phyloP scores from a whole-genome alignment of 2,797 vertebrate genomes.

The Crypturellus tataupa region DNA sequence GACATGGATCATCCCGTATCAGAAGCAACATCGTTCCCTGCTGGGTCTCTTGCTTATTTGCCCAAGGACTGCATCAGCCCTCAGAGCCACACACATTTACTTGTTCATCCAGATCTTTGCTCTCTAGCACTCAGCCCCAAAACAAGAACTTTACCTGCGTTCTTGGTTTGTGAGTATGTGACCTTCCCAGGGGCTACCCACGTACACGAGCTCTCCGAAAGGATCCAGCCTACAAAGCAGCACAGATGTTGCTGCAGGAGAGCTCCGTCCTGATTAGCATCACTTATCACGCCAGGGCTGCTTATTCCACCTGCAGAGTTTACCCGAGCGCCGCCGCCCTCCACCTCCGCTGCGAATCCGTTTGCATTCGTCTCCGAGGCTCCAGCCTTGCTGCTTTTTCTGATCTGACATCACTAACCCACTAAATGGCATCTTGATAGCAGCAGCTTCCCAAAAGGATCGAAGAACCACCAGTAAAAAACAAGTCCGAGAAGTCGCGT shows the following conservation, averaged over 20 bases:
- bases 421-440: neutral
- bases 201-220: slow-evolving; percentile 21
- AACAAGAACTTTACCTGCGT: neutral
- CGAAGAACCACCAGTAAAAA: neutral
- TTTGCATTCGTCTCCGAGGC: slow-evolving; percentile 43
- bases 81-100: neutral
- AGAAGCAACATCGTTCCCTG: neutral
- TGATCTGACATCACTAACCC: neutral
- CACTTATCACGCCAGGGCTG: slow-evolving; percentile 42
- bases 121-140: neutral
- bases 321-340: slow-evolving; percentile 25
- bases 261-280: slow-evolving; percentile 57
- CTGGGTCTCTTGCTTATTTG: neutral
- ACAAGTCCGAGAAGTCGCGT: neutral
- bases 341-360: slow-evolving; percentile 34
- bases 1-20: neutral
- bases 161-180: neutral
- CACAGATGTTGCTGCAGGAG: slow-evolving; percentile 25
- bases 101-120: neutral
- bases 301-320: slow-evolving; percentile 53
- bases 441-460: neutral
- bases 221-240: slow-evolving; percentile 19
- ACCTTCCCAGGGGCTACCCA: slow-evolving; percentile 24
- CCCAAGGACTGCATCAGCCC: slow-evolving; percentile 7
- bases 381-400: neutral